Percentiles rank a stretch among this genome's conserved stretches.
These are phyloP conservation scores for Oxytorus armatus DNA, from an alignment of 2,888 invertebrate genomes.

Conservation along the genomic window DNA sequence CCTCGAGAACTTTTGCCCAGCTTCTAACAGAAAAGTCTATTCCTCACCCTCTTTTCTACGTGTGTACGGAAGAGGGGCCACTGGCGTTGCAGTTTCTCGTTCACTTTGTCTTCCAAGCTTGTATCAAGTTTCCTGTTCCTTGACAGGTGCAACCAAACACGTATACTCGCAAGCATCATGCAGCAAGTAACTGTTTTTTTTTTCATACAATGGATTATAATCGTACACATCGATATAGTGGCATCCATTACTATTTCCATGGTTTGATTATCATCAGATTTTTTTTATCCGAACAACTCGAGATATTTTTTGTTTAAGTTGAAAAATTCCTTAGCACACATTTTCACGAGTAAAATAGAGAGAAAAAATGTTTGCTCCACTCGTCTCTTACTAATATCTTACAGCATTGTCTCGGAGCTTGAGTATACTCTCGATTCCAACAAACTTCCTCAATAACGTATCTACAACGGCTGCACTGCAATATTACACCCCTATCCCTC, in stretches of 20 bases:
- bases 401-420: slow-evolving; percentile 2
- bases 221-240: background rate
- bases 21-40: slow-evolving; percentile 18
- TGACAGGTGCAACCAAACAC: slow-evolving; percentile 38
- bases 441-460: slow-evolving; percentile 40
- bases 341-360: background rate
- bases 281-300: too few relatives aligned
- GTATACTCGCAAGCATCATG: slow-evolving; percentile 20
- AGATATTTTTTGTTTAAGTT: too few relatives aligned
- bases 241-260: too few relatives aligned
- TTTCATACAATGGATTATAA: background rate
- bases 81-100: slow-evolving; percentile 40
- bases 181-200: background rate
- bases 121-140: slow-evolving; percentile 60
- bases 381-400: background rate
- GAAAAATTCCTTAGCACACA: too few relatives aligned
- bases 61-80: slow-evolving; percentile 5
- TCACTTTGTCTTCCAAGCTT: slow-evolving; percentile 60
- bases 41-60: background rate
- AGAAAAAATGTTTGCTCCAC: too few relatives aligned
- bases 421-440: background rate
- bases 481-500: slow-evolving; percentile 9
- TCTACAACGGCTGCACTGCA: slow-evolving; percentile 7
- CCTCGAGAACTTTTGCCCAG: slow-evolving; percentile 55
- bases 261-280: too few relatives aligned